phyloP scores from a whole-genome alignment of 2,113 vertebrate genomes.

The Tympanuchus pallidicinctus region DNA sequence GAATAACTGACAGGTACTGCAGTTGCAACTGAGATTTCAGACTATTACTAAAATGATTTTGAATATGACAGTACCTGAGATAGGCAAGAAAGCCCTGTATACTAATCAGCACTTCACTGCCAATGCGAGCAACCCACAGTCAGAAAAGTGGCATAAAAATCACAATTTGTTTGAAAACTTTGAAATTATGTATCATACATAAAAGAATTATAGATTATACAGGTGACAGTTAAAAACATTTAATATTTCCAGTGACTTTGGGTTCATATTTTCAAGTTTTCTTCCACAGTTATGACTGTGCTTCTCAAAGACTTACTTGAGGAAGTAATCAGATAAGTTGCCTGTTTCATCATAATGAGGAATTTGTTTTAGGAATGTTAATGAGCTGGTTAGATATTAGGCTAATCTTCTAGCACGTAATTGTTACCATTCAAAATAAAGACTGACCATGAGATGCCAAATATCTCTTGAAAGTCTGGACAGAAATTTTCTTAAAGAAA shows the following conservation, averaged over 20 bases:
- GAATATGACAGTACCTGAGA: background rate
- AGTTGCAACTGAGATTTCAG: background rate
- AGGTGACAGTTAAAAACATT: background rate
- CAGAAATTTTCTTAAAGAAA: background rate
- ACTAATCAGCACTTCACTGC: background rate
- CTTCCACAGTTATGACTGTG: background rate
- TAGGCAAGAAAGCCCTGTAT: background rate
- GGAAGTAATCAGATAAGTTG: background rate
- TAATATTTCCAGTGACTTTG: background rate
- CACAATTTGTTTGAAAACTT: background rate
- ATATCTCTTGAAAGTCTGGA: background rate
- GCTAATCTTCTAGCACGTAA: background rate
- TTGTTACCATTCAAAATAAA: background rate
- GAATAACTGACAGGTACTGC: background rate
- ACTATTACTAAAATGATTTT: background rate
- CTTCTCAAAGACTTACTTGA: background rate
- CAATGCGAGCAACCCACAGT: background rate
- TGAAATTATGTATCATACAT: background rate
- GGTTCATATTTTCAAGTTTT: background rate
- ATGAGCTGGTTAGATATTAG: background rate
- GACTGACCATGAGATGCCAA: background rate
- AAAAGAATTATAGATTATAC: background rate
- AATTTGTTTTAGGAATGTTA: background rate
- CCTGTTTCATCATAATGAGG: background rate
- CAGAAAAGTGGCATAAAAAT: background rate